Evolutionary conservation across 2,113 vertebrate genomes (phyloP).

Genomic region (Halcyon senegalensis): DNA sequence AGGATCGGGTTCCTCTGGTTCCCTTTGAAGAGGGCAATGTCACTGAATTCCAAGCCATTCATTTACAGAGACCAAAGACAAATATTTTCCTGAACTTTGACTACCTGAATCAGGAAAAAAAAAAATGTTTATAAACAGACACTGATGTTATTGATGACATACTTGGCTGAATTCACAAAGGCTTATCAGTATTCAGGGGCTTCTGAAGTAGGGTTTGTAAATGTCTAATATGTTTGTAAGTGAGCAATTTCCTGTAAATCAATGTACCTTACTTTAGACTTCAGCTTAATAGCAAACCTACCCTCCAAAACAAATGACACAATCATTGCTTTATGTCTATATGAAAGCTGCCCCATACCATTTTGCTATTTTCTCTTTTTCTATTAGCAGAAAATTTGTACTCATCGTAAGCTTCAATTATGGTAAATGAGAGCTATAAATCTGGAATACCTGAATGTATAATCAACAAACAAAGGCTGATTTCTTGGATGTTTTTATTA

Average conservation of each 20-base stretch:
- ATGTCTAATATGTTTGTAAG: constrained; percentile 69
- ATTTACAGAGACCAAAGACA: constrained; percentile 65
- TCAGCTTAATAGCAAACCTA: constrained; percentile 70
- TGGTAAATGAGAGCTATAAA: constrained; percentile 34
- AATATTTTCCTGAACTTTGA: constrained; percentile 76
- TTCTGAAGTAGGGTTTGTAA: constrained; percentile 72
- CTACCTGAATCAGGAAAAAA: constrained; percentile 29
- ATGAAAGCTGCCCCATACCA: constrained; percentile 13
- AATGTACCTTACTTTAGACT: constrained; percentile 80
- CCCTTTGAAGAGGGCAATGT: constrained; percentile 48
- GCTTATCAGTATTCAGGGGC: constrained; percentile 55
- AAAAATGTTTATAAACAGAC: constrained; percentile 70
- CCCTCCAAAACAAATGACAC: constrained; percentile 73
- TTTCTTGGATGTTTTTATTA: constrained; percentile 62
- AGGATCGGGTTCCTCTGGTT: background rate
- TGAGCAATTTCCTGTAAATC: constrained; percentile 82
- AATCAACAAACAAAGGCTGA: constrained; percentile 47
- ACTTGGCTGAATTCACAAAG: constrained; percentile 56
- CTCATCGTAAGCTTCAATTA: constrained; percentile 69
- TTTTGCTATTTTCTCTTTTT: constrained; percentile 48
- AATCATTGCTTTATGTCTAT: constrained; percentile 58
- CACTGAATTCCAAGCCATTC: constrained; percentile 41
- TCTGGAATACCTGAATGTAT: constrained; percentile 46
- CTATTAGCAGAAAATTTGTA: constrained; percentile 53
- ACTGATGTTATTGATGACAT: constrained; percentile 68